Base-by-base conservation (phyloP, 2,113 vertebrate species). In the Bambusicola thoracicus region DNA sequence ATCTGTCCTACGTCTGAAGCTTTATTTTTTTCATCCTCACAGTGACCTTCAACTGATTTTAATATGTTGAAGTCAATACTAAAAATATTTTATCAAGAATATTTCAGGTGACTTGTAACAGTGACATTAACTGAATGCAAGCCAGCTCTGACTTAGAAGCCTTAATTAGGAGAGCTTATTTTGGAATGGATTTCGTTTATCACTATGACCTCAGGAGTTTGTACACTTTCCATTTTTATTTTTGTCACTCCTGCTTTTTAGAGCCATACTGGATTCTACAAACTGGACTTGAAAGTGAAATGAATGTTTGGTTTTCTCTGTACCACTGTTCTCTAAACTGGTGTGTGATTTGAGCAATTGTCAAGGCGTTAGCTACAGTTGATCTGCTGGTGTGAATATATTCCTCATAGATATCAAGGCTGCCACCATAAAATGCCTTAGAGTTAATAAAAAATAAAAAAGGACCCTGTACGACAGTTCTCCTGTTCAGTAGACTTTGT, bases 71-170 rank as follows among this genome's bases (percentile, higher is more conserved):
- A 84, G 58, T 63, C 6, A 29, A 80, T 94, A 94, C 74, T 72
- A 80, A 97, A 97, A 95, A 90, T 87, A 94, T 95, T 98, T 98
- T 98, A 97, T 98, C 97, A 96, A 87, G 82, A 81, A 81, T 96
- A 89, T 95, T 96, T 97, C 86, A 91, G 94, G 95, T 78, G 97
- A 89, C 96, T 97, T 93, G 58, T 93, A 95, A 70, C 94, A 93
- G 84, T 95, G 89, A 58, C 94, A 40, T 92, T 96, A 86, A 91
- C 70, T 94, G 95, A 96, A 95, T 67, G 84, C 90, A 94, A 96
- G 94, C 89, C 74, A 96, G 43, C 53, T 85, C 88, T 92, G 67
- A 73, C 92, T 96, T 93, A 82, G 88, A 94, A 95, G 85, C 68
- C 94, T 96, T 96, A 89, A 95, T 91, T 92, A 96, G 96, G 92